Evolutionary conservation across 1,140 invertebrate species (phyloP).

Genomic region (Hermatobates lingyangjiaoensis): DNA sequence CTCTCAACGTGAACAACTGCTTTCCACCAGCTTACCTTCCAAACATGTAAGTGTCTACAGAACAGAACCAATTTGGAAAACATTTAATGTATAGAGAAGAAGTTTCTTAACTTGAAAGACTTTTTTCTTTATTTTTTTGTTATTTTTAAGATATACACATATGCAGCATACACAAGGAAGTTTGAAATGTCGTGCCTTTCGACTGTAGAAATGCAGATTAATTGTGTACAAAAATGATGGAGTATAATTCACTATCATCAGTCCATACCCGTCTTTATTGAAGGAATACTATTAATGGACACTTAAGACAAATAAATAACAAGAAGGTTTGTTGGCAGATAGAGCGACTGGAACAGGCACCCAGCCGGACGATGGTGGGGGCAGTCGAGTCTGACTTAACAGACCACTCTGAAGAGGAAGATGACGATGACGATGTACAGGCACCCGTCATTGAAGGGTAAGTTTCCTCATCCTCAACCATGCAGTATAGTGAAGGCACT

Average conservation of each 20-base stretch:
- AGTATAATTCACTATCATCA: neutral
- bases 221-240: neutral
- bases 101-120: neutral
- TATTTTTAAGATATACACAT: neutral
- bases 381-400: slow-evolving; percentile 15
- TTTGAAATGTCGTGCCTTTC: too few relatives aligned
- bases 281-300: neutral
- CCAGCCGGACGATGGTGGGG: neutral
- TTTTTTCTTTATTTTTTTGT: neutral
- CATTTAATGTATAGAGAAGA: neutral
- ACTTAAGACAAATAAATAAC: neutral
- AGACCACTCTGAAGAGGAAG: slow-evolving; percentile 13
- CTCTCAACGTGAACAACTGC: neutral
- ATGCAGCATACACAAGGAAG: too few relatives aligned
- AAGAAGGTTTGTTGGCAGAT: neutral
- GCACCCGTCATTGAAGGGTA: slow-evolving; percentile 16
- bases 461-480: neutral
- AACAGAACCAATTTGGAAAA: slow-evolving; percentile 2
- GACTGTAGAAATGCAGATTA: too few relatives aligned
- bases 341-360: neutral
- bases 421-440: slow-evolving; percentile 16
- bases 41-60: slow-evolving; percentile 4
- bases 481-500: neutral
- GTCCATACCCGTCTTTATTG: neutral
- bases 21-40: slow-evolving; percentile 2